Percentiles rank a stretch among this genome's conserved stretches.
phyloP scores from a whole-genome alignment of 1,140 invertebrate species.

The Asobara japonica region DNA sequence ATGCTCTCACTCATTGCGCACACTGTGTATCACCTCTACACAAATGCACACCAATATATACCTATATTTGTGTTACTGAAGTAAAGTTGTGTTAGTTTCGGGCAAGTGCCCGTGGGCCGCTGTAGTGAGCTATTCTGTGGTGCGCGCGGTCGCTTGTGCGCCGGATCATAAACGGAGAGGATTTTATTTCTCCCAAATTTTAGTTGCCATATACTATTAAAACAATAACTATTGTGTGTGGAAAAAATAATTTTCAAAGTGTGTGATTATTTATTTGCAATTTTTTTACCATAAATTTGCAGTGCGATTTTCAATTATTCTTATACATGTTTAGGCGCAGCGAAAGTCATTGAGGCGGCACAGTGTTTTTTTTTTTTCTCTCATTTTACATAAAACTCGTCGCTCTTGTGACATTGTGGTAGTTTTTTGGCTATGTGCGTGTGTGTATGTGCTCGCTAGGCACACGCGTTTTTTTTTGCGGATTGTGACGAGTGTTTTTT shows the following conservation, averaged over 20 bases:
- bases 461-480: constrained; percentile 12
- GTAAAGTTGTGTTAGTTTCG: constrained; percentile 2
- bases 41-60: too few relatives aligned
- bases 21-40: too few relatives aligned
- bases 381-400: constrained; percentile 7
- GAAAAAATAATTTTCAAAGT: background rate
- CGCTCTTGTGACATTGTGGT: background rate
- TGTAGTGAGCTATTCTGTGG: constrained; percentile 30
- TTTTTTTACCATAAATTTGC: background rate
- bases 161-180: constrained; percentile 24
- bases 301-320: background rate
- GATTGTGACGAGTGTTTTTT: background rate
- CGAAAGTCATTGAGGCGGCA: background rate
- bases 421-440: background rate
- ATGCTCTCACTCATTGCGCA: too few relatives aligned
- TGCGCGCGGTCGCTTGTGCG: constrained; percentile 30
- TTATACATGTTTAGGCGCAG: background rate
- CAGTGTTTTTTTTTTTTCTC: constrained; percentile 8
- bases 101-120: constrained; percentile 29
- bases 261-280: background rate
- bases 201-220: background rate
- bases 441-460: background rate
- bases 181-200: constrained; percentile 8
- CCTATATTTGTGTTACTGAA: background rate
- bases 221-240: background rate